Evolutionary conservation across 1,140 invertebrate genomes (phyloP).

Genomic region (Zophobas atratus): DNA sequence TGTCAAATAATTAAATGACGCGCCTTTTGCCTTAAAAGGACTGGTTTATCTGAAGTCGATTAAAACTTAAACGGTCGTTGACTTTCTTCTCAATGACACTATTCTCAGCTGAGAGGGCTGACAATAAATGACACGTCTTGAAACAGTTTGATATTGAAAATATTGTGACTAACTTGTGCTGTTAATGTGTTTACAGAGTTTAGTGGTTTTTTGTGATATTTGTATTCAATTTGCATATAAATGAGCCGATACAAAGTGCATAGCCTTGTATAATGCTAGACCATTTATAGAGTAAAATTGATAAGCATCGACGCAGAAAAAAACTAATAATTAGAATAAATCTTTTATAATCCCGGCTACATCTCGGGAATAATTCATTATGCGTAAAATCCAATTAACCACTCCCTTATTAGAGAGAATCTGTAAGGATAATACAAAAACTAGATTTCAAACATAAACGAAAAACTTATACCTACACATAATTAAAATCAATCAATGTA

Average conservation of each 20-base stretch:
- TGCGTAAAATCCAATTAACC: conserved; percentile 38
- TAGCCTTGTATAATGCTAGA: conserved; percentile 52
- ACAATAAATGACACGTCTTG: conserved; percentile 22
- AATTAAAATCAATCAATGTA: conserved; percentile 47
- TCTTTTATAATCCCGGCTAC: conserved; percentile 18
- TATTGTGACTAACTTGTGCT: conserved; percentile 23
- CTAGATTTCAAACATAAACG: conserved; percentile 12
- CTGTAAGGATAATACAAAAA: conserved; percentile 38
- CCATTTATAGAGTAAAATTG: conserved; percentile 50
- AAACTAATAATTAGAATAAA: conserved; percentile 46
- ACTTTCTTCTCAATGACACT: conserved; percentile 27
- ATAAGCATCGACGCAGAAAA: conserved; percentile 47
- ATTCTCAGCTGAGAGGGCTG: conserved; percentile 21
- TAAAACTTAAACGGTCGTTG: conserved; percentile 45
- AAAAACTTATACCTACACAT: conserved; percentile 25
- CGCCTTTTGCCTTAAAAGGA: conserved; percentile 48
- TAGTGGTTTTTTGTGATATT: conserved; percentile 51
- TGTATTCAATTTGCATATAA: conserved; percentile 55
- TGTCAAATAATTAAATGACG: conserved; percentile 46
- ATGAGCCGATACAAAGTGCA: conserved; percentile 56
- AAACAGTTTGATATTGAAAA: conserved; percentile 33
- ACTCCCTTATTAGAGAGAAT: conserved; percentile 39
- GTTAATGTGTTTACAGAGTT: conserved; percentile 47
- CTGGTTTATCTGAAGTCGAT: conserved; percentile 42
- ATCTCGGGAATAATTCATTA: conserved; percentile 26